Evolutionary conservation across 2,113 vertebrate species (phyloP), one percentile per base, ranked within the genome.

Genomic region (Balaeniceps rex): DNA sequence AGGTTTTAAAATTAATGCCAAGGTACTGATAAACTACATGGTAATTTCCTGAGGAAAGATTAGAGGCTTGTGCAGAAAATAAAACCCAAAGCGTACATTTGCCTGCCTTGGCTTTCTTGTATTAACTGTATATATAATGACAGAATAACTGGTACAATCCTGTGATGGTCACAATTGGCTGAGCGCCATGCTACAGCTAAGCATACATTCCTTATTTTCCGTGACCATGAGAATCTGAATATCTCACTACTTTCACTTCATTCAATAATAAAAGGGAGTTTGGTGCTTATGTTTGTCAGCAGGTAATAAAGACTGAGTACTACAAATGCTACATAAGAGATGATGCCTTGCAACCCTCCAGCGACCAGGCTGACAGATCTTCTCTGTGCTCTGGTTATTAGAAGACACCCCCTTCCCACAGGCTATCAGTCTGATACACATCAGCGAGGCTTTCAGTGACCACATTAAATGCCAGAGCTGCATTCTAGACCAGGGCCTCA

Each of bases 41-140:
- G 74, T 70, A 82, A 93, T 95, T 96, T 95, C 88, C 94, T 57
- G 51, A 94, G 74, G 71, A 88, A 92, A 93, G 91, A 95, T 95
- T 96, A 94, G 76, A 60, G 80, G 70, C 28, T 90, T 90, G 57
- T 57, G 57, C 34, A 74, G 81, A 87, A 94, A 88, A 90, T 93
- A 91, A 97, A 92, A 15, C 78, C 66, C 70, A 71, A 63, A 88
- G 72, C 33, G 8, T 70, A 76, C 65, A 71, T 87, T 82, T 61
- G 77, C 47, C 46, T 91, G 63, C 61, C 72, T 70, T 54, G 63
- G 65, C 61, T 93, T 94, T 81, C 58, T 33, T 2, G 0, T 78
- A 54, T 84, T 91, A 94, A 86, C 74, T 2, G 2, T 71, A 14
- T 80, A 63, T 55, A 51, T 26, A 94, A 58, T 16, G 60, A 55